phyloP scores from a whole-genome alignment of 2,113 vertebrate species.

The Archocentrus centrarchus region DNA sequence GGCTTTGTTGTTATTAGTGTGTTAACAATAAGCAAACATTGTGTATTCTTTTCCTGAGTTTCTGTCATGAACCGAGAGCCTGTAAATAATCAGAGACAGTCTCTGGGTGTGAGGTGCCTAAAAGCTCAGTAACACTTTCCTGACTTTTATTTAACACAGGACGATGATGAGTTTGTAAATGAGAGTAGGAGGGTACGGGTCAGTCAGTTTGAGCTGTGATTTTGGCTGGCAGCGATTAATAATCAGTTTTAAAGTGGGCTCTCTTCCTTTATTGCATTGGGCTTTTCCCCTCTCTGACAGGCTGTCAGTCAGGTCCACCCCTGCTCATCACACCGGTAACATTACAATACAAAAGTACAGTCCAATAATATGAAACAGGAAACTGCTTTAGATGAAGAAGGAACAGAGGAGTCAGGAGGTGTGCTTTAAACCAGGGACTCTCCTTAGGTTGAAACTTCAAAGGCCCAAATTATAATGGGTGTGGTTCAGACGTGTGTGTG shows the following conservation, averaged over 20 bases:
- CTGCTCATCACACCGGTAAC: too few relatives aligned
- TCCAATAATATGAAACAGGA: not conserved
- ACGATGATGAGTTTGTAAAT: not conserved
- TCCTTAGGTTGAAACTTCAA: slow-evolving; percentile 43
- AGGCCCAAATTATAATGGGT: slow-evolving; percentile 42
- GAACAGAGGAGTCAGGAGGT: not conserved
- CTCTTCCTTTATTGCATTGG: not conserved
- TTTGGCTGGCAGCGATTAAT: too few relatives aligned
- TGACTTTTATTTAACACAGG: not conserved
- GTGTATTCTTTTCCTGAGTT: not conserved
- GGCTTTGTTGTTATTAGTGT: not conserved
- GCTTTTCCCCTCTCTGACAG: too few relatives aligned
- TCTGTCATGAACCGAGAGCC: too few relatives aligned
- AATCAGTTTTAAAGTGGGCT: too few relatives aligned
- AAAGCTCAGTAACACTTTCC: not conserved
- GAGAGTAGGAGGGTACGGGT: not conserved
- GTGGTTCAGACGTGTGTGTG: slow-evolving; percentile 23
- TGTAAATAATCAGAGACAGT: not conserved
- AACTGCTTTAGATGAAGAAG: not conserved
- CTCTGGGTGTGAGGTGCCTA: too few relatives aligned
- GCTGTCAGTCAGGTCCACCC: too few relatives aligned
- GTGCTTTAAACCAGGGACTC: slow-evolving; percentile 22
- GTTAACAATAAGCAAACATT: not conserved
- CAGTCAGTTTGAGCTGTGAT: not conserved
- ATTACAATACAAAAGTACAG: not conserved